A percentile compares a stretch with the other conserved stretches of the same genome.
phyloP scores from a whole-genome alignment of 2,797 vertebrate genomes.

The Brachyrhaphis roseni region DNA sequence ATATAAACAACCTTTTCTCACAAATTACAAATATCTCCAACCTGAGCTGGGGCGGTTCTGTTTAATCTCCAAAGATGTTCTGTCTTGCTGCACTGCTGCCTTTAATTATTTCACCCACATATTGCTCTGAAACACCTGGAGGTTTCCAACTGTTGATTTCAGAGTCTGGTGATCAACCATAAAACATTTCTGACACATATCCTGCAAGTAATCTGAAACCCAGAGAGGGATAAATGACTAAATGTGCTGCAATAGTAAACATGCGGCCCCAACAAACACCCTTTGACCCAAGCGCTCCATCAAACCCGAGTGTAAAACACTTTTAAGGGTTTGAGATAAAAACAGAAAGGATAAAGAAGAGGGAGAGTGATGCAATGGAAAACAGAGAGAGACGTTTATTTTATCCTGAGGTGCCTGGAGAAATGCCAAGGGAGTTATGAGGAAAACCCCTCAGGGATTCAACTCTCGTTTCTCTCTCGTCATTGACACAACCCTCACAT shows the following conservation, averaged over 20 bases:
- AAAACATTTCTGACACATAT: slow-evolving; percentile 9
- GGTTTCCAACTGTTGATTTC: slow-evolving; percentile 14
- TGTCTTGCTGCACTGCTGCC: neutral
- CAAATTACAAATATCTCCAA: neutral
- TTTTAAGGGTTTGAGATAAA: slow-evolving; percentile 20
- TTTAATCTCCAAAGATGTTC: neutral
- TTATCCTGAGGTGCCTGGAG: slow-evolving; percentile 42
- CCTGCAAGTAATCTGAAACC: slow-evolving; percentile 13
- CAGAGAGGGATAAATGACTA: slow-evolving; percentile 12
- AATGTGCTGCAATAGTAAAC: slow-evolving; percentile 3
- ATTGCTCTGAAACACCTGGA: neutral
- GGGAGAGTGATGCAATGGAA: slow-evolving; percentile 28
- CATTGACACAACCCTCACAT: slow-evolving; percentile 15
- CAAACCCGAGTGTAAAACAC: slow-evolving; percentile 34
- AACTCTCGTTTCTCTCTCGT: slow-evolving; percentile 15
- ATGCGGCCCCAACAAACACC: slow-evolving; percentile 14
- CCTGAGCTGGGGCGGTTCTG: neutral
- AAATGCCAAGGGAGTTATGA: slow-evolving; percentile 48
- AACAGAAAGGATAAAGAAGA: slow-evolving; percentile 12
- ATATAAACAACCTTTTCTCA: neutral
- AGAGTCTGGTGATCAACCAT: neutral
- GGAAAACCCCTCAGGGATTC: slow-evolving; percentile 22
- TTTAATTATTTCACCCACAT: neutral
- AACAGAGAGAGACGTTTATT: slow-evolving; percentile 38
- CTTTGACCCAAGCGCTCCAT: neutral